Percentiles rank a stretch among this genome's conserved stretches.
Evolutionary conservation across 1,140 invertebrate genomes (phyloP).

Genomic region (Neoseiulus cucumeris): DNA sequence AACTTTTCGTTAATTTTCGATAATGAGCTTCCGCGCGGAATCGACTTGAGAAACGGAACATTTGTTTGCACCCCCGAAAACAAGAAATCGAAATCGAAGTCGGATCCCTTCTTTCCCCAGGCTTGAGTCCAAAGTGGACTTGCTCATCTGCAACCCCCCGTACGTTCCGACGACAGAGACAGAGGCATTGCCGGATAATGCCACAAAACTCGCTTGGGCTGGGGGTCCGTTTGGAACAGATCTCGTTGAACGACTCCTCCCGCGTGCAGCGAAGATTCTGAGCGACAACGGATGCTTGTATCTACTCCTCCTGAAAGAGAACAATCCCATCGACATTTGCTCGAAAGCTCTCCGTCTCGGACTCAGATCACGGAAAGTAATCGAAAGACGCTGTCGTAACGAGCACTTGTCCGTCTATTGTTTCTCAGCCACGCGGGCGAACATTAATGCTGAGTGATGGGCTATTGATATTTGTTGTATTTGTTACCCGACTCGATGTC

Average conservation of each 20-base stretch:
- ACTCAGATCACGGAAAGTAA: neutral
- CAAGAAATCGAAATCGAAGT: no score
- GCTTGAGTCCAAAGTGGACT: constrained; percentile 37
- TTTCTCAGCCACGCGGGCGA: no score
- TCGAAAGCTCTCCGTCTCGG: neutral
- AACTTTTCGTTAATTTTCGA: no score
- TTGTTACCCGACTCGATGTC: no score
- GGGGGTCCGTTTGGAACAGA: neutral
- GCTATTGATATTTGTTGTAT: no score
- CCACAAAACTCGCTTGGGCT: neutral
- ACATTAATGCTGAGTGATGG: no score
- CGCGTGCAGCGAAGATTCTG: neutral
- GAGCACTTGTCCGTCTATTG: constrained; percentile 1
- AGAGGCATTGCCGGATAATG: constrained; percentile 31
- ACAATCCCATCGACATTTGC: neutral
- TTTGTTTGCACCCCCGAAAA: no score
- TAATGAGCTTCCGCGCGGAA: no score
- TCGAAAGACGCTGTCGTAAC: constrained; percentile 1
- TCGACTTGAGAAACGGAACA: no score
- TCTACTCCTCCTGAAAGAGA: neutral
- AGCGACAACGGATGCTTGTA: neutral
- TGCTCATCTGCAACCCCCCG: constrained; percentile 90
- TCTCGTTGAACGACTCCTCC: neutral
- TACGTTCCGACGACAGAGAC: constrained; percentile 68
- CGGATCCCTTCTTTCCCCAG: no score